These are phyloP conservation scores for Lynx canadensis DNA, from an alignment of 2,113 vertebrate genomes.

Conservation along the genomic window DNA sequence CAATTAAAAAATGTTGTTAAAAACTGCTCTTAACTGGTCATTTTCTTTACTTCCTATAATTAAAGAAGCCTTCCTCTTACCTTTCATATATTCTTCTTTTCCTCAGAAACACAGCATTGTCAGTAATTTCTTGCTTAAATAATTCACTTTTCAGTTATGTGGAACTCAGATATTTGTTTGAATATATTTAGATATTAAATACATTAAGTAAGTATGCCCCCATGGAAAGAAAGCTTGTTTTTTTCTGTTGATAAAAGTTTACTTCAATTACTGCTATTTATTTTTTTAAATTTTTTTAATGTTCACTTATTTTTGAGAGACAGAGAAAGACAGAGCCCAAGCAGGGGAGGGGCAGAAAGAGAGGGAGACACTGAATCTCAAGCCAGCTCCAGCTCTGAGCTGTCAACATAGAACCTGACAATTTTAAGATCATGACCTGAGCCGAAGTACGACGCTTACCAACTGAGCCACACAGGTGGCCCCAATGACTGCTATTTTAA, in stretches of 20 bases:
- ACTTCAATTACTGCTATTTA: not conserved
- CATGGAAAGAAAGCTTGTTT: not conserved
- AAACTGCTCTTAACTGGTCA: not conserved
- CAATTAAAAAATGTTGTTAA: not conserved
- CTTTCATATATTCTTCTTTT: not conserved
- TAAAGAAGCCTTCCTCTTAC: not conserved
- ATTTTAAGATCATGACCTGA: too few relatives aligned
- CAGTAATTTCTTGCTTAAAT: not conserved
- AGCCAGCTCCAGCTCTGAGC: too few relatives aligned
- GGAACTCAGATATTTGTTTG: not conserved
- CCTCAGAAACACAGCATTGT: not conserved
- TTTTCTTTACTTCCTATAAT: not conserved
- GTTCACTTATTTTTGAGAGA: too few relatives aligned
- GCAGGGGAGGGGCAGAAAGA: too few relatives aligned
- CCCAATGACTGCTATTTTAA: too few relatives aligned
- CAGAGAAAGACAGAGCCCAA: too few relatives aligned
- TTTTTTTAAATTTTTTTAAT: too few relatives aligned
- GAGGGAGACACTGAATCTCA: too few relatives aligned
- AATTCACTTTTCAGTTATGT: not conserved
- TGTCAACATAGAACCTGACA: too few relatives aligned
- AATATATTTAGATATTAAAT: constrained; percentile 4
- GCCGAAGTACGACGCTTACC: too few relatives aligned
- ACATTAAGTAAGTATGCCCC: not conserved
- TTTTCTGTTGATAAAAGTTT: not conserved
- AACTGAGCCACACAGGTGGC: too few relatives aligned